Conservation (phyloP, 1,140 invertebrate species). For the Artemia franciscana region DNA sequence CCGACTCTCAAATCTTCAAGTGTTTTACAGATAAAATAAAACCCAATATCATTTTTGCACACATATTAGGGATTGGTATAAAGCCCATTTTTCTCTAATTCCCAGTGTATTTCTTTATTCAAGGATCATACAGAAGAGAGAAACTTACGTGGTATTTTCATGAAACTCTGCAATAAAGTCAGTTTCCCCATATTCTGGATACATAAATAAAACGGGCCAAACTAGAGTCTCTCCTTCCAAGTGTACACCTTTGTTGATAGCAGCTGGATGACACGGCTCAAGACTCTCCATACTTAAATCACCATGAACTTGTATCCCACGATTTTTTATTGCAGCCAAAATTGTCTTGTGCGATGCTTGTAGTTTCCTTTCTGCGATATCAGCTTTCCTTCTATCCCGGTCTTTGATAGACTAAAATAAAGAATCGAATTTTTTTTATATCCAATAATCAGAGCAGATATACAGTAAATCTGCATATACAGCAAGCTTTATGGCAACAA, state of each 20-base stretch:
- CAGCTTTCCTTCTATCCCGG: slow-evolving; percentile 32
- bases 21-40: no score
- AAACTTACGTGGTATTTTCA: slow-evolving; percentile 36
- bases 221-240: slow-evolving; percentile 29
- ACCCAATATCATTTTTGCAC: no score
- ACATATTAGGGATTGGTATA: no score
- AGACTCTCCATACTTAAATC: slow-evolving; percentile 22
- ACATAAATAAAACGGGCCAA: slow-evolving; percentile 61
- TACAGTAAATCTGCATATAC: no score
- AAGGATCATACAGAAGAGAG: background rate
- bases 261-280: slow-evolving; percentile 33
- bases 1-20: no score
- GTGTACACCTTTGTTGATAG: slow-evolving; percentile 14
- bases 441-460: no score
- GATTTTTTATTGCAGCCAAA: slow-evolving; percentile 26
- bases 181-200: slow-evolving; percentile 47
- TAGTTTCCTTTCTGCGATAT: slow-evolving; percentile 15
- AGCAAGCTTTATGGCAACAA: no score
- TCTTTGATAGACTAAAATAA: slow-evolving; percentile 27
- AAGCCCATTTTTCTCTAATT: background rate
- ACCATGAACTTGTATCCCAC: slow-evolving; percentile 23
- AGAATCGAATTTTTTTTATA: background rate
- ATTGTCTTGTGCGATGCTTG: slow-evolving; percentile 28
- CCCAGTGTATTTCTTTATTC: background rate
- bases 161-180: slow-evolving; percentile 47